Evolutionary conservation across 2,888 invertebrate genomes (phyloP), one percentile per base, ranked within the genome.

Genomic region (Pachymerium ferrugineum): DNA sequence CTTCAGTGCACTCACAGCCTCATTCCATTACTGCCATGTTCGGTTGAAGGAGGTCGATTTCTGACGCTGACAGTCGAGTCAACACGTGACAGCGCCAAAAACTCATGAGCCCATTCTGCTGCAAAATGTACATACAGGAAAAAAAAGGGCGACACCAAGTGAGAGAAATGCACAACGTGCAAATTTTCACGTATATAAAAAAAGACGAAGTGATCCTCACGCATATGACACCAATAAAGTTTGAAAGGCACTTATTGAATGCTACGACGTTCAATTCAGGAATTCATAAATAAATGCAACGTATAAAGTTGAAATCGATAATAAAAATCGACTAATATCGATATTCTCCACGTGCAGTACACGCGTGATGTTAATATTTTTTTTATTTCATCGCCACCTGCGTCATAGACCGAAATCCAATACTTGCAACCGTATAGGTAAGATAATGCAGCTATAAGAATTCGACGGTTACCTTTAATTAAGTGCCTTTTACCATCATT

Each of bases 1-100:
- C 62, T 62, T 28, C 62, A 62, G 28, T 62, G 62, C 62, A 62
- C 62, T 62, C 62, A 62, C 62, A 62, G 62, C 62, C 62, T 62
- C 62, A 62, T 62, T 62, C 62, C 62, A 62, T 62, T 62, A 62
- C 62, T 62, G 62, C 62, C 62, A 62, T 62, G 62, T 62, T 62
- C 62, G 62, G 62, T 62, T 62, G 62, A 62, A 62, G 62, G 62
- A 62, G 62, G 62, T 62, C 62, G 62, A 62, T 62, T 62, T 62
- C 62, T 62, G 62, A 62, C 62, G 62, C 62, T 62, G 62, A 28
- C 62, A 62, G 62, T 62, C 25, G 62, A 62, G 62, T 62, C 62
- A 62, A 62, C 62, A 62, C 62, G 62, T 62, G 62, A 62, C 62
- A 62, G 62, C 28, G n/a, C 28, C 62, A 22, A 62, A n/a, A 62